phyloP scores from a whole-genome alignment of 2,888 invertebrate species.

The Nemotelus nigrinus region DNA sequence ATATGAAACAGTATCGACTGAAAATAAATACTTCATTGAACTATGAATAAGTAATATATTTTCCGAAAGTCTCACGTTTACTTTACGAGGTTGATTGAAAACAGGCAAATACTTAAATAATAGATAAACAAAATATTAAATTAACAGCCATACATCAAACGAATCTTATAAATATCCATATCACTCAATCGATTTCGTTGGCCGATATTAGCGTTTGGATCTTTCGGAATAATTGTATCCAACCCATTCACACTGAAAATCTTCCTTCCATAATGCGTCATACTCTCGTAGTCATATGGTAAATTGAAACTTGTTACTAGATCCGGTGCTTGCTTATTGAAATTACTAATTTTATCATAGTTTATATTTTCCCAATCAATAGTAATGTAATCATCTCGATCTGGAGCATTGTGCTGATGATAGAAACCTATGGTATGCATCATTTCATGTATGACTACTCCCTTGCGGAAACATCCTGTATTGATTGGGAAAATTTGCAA shows the following conservation, averaged over 20 bases:
- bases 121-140: too few relatives aligned
- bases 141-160: conserved; percentile 60
- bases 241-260: conserved; percentile 77
- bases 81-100: too few relatives aligned
- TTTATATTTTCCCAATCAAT: conserved; percentile 66
- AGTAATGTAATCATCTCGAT: conserved; percentile 75
- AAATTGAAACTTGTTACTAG: conserved; percentile 72
- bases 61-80: too few relatives aligned
- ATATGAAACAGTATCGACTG: too few relatives aligned
- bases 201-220: conserved; percentile 55
- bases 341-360: conserved; percentile 73
- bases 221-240: conserved; percentile 72
- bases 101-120: too few relatives aligned
- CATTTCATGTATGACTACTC: conserved; percentile 78
- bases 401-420: conserved; percentile 81
- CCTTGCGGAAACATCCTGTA: conserved; percentile 60
- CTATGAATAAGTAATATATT: too few relatives aligned
- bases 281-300: conserved; percentile 79
- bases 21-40: too few relatives aligned
- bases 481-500: conserved; percentile 53
- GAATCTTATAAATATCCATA: conserved; percentile 55
- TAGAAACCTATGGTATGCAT: conserved; percentile 82
- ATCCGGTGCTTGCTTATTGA: conserved; percentile 71
- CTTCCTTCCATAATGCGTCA: conserved; percentile 80
- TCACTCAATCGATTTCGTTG: conserved; percentile 58